Evolutionary conservation across 2,797 vertebrate genomes (phyloP).

Genomic region (Perodicticus potto): DNA sequence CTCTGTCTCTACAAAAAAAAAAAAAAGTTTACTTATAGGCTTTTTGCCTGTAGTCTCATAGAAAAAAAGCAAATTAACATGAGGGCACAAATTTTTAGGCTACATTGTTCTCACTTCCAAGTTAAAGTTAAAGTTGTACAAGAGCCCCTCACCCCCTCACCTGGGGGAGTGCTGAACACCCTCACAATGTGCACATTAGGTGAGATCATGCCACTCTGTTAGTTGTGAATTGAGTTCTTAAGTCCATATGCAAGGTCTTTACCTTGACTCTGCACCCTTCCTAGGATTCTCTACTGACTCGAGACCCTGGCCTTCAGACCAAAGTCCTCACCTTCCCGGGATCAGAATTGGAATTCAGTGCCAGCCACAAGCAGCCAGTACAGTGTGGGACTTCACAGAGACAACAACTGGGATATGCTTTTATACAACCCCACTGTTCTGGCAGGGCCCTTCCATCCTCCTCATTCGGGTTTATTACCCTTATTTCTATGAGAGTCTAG

Average conservation of each 20-base stretch:
- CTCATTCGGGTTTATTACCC: neutral
- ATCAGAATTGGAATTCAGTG: neutral
- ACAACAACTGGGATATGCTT: neutral
- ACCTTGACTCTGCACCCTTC: neutral
- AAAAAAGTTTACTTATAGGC: too few species aligned
- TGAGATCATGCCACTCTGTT: too few species aligned
- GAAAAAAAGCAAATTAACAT: too few species aligned
- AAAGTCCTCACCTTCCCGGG: neutral
- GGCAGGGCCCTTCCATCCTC: neutral
- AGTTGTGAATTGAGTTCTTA: neutral
- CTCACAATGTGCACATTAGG: too few species aligned
- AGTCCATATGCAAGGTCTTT: neutral
- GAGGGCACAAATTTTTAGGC: too few species aligned
- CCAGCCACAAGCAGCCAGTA: neutral
- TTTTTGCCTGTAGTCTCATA: too few species aligned
- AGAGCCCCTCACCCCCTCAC: too few species aligned
- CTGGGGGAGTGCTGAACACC: too few species aligned
- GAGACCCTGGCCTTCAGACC: neutral
- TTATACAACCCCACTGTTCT: neutral
- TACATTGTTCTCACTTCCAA: too few species aligned
- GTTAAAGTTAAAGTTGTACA: too few species aligned
- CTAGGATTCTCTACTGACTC: neutral
- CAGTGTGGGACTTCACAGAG: neutral
- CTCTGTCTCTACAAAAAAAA: neutral
- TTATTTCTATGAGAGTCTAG: neutral